phyloP scores from a whole-genome alignment of 2,797 vertebrate genomes.

The Acanthurus lineatus region DNA sequence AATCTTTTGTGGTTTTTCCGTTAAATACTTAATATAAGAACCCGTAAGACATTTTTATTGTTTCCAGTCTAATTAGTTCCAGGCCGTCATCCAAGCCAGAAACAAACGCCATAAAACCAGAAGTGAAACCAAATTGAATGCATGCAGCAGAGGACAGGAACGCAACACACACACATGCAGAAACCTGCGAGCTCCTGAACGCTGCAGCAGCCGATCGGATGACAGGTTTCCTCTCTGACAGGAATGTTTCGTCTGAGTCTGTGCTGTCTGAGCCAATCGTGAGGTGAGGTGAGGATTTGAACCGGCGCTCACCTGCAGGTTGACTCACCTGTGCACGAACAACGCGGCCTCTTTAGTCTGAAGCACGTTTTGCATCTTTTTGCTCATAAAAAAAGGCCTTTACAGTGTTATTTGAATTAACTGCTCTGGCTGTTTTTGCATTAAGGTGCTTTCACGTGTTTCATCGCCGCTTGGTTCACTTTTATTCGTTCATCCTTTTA shows the following conservation, averaged over 20 bases:
- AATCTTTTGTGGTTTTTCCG: too few relatives aligned
- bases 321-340: conserved; percentile 29
- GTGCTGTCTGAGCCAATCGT: too few relatives aligned
- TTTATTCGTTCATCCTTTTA: too few relatives aligned
- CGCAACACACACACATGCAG: not conserved
- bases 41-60: conserved; percentile 4
- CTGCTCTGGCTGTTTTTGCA: too few relatives aligned
- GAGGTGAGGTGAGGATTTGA: not conserved
- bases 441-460: too few relatives aligned
- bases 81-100: conserved; percentile 31
- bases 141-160: conserved; percentile 18
- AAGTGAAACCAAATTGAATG: conserved; percentile 24
- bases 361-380: not conserved
- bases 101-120: conserved; percentile 32
- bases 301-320: conserved; percentile 26
- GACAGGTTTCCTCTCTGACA: too few relatives aligned
- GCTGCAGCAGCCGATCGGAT: conserved; percentile 8
- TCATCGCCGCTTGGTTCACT: too few relatives aligned
- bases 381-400: too few relatives aligned
- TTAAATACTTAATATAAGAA: too few relatives aligned
- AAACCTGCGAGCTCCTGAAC: not conserved
- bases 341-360: conserved; percentile 31
- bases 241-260: not conserved
- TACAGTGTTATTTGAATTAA: too few relatives aligned
- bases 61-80: conserved; percentile 37